These are phyloP conservation scores for Xenotilapia flavipinnis DNA, from an alignment of 2,113 vertebrate genomes.

Conservation along the genomic window DNA sequence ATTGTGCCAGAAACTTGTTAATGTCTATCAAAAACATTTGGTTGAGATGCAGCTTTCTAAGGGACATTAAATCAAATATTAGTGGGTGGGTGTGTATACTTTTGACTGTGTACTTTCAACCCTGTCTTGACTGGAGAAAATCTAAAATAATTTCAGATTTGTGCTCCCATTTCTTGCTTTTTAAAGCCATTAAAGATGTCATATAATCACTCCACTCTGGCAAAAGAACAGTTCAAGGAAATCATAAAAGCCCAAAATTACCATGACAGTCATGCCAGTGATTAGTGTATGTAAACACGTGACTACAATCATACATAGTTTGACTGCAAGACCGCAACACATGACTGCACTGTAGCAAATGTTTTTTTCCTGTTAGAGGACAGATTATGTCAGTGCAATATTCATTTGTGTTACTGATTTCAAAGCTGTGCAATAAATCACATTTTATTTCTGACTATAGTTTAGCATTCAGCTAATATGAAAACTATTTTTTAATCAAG, in stretches of 20 bases:
- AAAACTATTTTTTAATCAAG: neutral
- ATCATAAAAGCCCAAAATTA: neutral
- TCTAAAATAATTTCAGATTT: neutral
- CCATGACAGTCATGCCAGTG: neutral
- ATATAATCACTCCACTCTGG: neutral
- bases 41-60: neutral
- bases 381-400: neutral
- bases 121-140: neutral
- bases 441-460: neutral
- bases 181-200: neutral
- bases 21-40: neutral
- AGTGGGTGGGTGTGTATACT: neutral
- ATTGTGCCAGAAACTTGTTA: neutral
- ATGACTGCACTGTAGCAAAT: neutral
- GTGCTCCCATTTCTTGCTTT: neutral
- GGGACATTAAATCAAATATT: neutral
- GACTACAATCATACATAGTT: neutral
- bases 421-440: neutral
- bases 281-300: neutral
- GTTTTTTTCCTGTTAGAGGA: neutral
- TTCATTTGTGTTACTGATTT: neutral
- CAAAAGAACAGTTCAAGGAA: neutral
- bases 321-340: neutral
- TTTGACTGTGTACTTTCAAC: neutral
- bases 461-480: neutral